phyloP scores from a whole-genome alignment of 2,113 vertebrate genomes.

The Lontra canadensis region DNA sequence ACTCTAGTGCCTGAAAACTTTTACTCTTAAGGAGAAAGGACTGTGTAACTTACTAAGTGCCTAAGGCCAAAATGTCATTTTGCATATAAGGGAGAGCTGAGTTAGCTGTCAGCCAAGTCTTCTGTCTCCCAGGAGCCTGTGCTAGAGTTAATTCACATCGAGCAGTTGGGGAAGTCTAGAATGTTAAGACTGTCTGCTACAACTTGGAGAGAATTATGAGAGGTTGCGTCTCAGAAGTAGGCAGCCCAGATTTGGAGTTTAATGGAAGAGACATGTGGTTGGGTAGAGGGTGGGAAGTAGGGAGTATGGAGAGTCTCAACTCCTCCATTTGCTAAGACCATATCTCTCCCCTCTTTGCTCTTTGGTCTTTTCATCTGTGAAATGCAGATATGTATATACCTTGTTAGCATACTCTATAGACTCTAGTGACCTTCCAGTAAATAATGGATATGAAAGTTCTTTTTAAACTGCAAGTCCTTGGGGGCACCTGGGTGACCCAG shows the following conservation, averaged over 20 bases:
- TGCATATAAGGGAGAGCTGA: conserved; percentile 49
- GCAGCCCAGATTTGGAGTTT: not conserved
- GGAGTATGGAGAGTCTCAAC: not conserved
- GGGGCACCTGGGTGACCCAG: no score
- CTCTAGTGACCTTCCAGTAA: not conserved
- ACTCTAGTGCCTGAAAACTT: conserved; percentile 56
- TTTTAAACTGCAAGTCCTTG: not conserved
- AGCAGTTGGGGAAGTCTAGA: not conserved
- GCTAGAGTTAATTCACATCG: conserved; percentile 44
- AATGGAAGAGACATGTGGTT: not conserved
- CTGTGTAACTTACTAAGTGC: conserved; percentile 57
- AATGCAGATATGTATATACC: not conserved
- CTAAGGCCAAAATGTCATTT: conserved; percentile 72
- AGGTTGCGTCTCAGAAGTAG: not conserved
- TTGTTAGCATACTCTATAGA: not conserved
- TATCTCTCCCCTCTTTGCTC: not conserved
- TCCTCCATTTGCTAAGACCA: not conserved
- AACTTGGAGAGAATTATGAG: not conserved
- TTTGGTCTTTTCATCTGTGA: not conserved
- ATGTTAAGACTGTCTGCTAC: conserved; percentile 29
- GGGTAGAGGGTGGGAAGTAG: rapidly evolving
- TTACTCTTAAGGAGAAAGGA: conserved; percentile 47
- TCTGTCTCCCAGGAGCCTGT: conserved; percentile 21
- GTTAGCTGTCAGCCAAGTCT: conserved; percentile 55
- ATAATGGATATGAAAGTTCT: conserved; percentile 8